phyloP scores from a whole-genome alignment of 2,113 vertebrate genomes.

The Mormoops blainvillei region DNA sequence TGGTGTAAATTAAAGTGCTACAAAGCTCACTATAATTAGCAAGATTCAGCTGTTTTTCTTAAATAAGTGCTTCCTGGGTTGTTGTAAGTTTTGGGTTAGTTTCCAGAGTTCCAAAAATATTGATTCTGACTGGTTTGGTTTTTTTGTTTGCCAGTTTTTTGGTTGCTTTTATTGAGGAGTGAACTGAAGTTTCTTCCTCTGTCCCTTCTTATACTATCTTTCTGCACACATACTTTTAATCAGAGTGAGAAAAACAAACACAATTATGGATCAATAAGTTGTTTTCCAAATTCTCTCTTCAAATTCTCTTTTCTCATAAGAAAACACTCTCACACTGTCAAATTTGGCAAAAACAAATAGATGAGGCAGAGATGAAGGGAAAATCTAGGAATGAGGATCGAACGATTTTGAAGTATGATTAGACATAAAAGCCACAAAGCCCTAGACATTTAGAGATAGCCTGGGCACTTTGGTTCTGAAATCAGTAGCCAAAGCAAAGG shows the following conservation, averaged over 20 bases:
- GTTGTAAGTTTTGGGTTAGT: neutral
- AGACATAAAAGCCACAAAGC: neutral
- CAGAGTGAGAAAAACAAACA: neutral
- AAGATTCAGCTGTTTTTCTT: slow-evolving; percentile 22
- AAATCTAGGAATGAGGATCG: neutral
- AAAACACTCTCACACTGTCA: neutral
- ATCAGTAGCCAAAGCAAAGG: neutral
- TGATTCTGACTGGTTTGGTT: neutral
- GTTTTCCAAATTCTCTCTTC: neutral
- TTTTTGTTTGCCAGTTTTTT: neutral
- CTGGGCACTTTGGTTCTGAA: neutral
- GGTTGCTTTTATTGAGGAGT: neutral
- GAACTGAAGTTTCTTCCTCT: neutral
- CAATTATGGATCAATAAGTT: neutral
- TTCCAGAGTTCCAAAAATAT: slow-evolving; percentile 26
- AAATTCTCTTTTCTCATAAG: no score
- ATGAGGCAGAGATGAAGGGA: neutral
- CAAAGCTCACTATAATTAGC: neutral
- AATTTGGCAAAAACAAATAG: neutral
- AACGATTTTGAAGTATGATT: neutral
- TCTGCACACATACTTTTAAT: neutral
- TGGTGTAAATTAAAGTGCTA: neutral
- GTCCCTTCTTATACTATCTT: neutral
- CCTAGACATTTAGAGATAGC: neutral
- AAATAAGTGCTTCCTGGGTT: neutral